Evolutionary conservation across 2,113 vertebrate species (phyloP), one percentile per base, ranked within the genome.

Genomic region (Grantiella picta): DNA sequence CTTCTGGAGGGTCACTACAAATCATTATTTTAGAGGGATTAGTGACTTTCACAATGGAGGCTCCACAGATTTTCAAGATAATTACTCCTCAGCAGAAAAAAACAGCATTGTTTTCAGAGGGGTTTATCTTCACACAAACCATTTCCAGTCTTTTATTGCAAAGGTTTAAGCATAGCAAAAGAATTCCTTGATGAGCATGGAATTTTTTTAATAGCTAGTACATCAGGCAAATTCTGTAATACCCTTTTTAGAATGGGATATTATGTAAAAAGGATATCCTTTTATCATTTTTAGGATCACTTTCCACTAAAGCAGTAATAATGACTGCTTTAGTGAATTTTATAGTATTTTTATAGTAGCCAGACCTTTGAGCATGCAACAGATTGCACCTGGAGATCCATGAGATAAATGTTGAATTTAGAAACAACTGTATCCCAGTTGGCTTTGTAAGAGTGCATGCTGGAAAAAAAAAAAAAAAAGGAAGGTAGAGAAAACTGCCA

Each of bases 11-110:
- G 2, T 73, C 84, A 77, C 80, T 87, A 77, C 80, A 94, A 92
- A 90, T 92, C 89, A 95, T 93, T 94, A 94, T 94, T 96, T 88
- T 94, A 90, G 78, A 91, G 28, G 84, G 94, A 97, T 95, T 97
- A 94, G 91, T 90, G 88, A 79, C 82, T 96, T 95, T 92, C 88
- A 93, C 94, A 96, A 95, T 94, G 90, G 85, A 90, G 56, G 22
- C 53, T 64, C 92, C 31, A 45, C 72, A 94, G 93, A 95, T 95
- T 95, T 96, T 95, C 82, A 95, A 68, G 76, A 83, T 96, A 96
- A 97, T 96, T 96, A 96, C 90, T 80, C 75, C 75, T 83, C 71
- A 78, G 64, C 42, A 92, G 68, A 82, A 89, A 96, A 93, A 78
- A 40, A 0, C 3, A 80, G 47, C 82, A 87, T 82, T 92, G 77